Conservation (phyloP, 2,888 invertebrate genomes). For the Pediacus dermestoides region DNA sequence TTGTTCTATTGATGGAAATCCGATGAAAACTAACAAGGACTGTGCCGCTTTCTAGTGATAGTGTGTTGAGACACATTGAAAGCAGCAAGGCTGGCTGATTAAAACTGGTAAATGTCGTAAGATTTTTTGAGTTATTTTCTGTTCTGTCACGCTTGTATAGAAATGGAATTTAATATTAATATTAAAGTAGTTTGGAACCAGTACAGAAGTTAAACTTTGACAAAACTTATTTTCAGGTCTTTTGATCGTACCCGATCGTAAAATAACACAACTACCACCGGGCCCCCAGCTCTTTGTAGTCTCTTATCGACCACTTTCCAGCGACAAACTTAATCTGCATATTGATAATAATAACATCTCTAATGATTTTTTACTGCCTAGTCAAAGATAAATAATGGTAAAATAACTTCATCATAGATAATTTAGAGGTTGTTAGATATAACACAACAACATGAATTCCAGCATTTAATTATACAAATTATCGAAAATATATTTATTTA, state of each 20-base stretch:
- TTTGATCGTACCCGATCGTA: slow-evolving; percentile 17
- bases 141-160: slow-evolving; percentile 28
- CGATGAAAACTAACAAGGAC: too few relatives aligned
- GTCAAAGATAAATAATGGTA: too few relatives aligned
- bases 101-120: slow-evolving; percentile 35
- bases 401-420: too few relatives aligned
- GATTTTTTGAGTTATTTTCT: slow-evolving; percentile 33
- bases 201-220: slow-evolving; percentile 18
- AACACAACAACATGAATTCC: too few relatives aligned
- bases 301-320: slow-evolving; percentile 4
- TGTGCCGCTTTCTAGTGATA: slow-evolving; percentile 18
- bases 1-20: too few relatives aligned
- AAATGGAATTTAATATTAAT: slow-evolving; percentile 25
- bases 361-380: too few relatives aligned
- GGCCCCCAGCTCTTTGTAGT: background rate
- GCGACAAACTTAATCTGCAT: slow-evolving; percentile 4
- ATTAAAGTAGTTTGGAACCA: slow-evolving; percentile 14
- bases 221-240: slow-evolving; percentile 16
- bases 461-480: too few relatives aligned
- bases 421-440: too few relatives aligned
- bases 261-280: slow-evolving; percentile 5
- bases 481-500: too few relatives aligned
- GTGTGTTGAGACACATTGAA: too few relatives aligned
- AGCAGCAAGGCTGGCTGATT: slow-evolving; percentile 27
- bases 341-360: too few relatives aligned